These are phyloP conservation scores for Helarctos malayanus DNA, from an alignment of 2,797 vertebrate genomes.

Conservation along the genomic window DNA sequence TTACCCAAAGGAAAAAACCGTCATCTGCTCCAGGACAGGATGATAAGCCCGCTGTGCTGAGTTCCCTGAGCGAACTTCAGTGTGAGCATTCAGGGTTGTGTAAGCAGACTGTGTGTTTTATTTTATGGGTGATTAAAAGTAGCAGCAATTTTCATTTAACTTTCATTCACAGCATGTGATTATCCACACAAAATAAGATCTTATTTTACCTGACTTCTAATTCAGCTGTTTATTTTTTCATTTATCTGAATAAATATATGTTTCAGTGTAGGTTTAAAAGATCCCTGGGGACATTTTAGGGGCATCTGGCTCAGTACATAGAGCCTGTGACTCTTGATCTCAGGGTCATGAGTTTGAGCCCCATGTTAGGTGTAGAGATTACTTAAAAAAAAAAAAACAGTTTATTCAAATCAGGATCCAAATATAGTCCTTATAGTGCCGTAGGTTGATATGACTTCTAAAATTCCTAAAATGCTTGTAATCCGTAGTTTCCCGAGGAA, in stretches of 20 bases:
- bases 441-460: background rate
- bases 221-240: constrained; percentile 18
- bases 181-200: background rate
- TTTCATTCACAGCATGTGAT: background rate
- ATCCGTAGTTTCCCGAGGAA: background rate
- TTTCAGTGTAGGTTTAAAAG: constrained; percentile 20
- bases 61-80: background rate
- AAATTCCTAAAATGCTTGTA: background rate
- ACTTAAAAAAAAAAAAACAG: background rate
- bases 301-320: background rate
- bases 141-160: background rate
- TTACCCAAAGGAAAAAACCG: background rate
- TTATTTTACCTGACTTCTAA: constrained; percentile 10
- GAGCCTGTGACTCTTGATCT: background rate
- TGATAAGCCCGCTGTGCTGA: background rate
- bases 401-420: constrained; percentile 24
- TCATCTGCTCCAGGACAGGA: background rate
- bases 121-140: background rate
- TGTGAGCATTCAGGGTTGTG: background rate
- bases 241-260: background rate
- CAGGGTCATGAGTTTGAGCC: background rate
- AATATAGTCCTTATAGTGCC: background rate
- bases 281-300: background rate
- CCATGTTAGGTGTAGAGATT: background rate
- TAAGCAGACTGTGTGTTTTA: background rate